Base-by-base conservation (phyloP, 2,797 vertebrate species). In the Psittacula echo region DNA sequence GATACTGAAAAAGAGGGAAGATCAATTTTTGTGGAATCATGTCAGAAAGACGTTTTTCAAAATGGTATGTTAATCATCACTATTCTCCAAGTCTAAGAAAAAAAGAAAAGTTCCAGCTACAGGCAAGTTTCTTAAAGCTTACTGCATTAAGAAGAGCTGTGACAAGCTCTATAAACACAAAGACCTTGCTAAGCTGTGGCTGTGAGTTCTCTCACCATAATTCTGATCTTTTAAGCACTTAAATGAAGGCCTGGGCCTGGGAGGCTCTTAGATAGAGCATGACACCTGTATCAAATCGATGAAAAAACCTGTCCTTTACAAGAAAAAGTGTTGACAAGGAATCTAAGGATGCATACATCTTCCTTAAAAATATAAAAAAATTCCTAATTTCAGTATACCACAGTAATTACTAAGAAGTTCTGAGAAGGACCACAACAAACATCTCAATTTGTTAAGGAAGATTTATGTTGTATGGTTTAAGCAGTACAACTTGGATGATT, bases 31-130 rank as follows among this genome's bases (percentile, higher is more conserved):
- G 10, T 61, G 32, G 24, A 93, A 56, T 54, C 18, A 23, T 76
- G 17, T 44, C 79, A 79, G 47, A 85, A 74, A 5, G 5, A 70
- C n/a, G 23, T 92, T 85, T 70, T 34, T 68, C 24, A 77, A 71
- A 81, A 72, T 29, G 0, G 0, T 42, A 41, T 0, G 2, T 39
- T 90, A 80, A 62, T 8, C 8, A 78, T 13, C 30, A 83, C 18
- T 30, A 56, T 48, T 71, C 26, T 85, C 7, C 11, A 67, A 20
- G 29, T 45, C 39, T 60, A 70, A 60, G 19, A 54, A 41, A 48
- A 17, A 56, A 32, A n/a, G 29, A 79, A 53, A 32, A 9, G 9
- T 48, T 83, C 12, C 50, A 64, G 16, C 20, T 41, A 71, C 12
- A 84, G 15, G 22, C 11, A 83, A 41, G 14, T 64, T 74, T 74